Evolutionary conservation across 2,888 invertebrate genomes (phyloP), one percentile per base, ranked within the genome.

Genomic region (Athalia rosae): DNA sequence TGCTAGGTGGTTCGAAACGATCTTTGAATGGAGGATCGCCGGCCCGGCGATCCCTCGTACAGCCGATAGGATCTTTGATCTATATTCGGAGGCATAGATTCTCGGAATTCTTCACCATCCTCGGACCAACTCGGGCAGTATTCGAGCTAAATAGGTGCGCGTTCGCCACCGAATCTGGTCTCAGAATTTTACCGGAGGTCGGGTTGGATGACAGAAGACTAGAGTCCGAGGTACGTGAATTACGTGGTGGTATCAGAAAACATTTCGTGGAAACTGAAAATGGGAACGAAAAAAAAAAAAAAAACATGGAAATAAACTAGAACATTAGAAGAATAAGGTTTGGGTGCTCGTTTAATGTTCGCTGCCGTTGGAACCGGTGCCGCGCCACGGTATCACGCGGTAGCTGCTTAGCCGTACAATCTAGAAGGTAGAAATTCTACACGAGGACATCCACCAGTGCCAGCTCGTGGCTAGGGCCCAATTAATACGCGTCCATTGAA

Each of bases 401-500:
- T 50, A 50, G 41, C 50, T 50, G 50, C 28, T 28, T n/a, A 8
- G 43, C 56, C 45, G 80, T 85, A 85, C 84, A 87, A 88, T 87
- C 85, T 85, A 85, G 82, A 79, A 82, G 85, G 85, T 86, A 86
- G 89, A 89, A 89, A 88, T 88, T 88, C 88, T 87, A 89, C 87
- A 87, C 88, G 88, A 85, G 84, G 85, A 87, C 88, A 89, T 89
- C 85, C 85, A 88, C 87, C 84, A 88, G 86, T 88, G 89, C 89
- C 89, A 89, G 83, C 82, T 82, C 84, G 79, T 78, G 84, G 81
- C 83, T 85, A 82, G 81, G 85, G 85, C 85, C 87, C 89, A 88
- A 89, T 89, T 89, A 89, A 89, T 89, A 88, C 87, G 87, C 84
- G 88, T 89, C 89, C 85, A 84, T 86, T 87, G 84, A 84, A 74